Evolutionary conservation across 37 sponge, comb jelly and placozoan genomes (phyloP).

Genomic region (Spongilla lacustris): DNA sequence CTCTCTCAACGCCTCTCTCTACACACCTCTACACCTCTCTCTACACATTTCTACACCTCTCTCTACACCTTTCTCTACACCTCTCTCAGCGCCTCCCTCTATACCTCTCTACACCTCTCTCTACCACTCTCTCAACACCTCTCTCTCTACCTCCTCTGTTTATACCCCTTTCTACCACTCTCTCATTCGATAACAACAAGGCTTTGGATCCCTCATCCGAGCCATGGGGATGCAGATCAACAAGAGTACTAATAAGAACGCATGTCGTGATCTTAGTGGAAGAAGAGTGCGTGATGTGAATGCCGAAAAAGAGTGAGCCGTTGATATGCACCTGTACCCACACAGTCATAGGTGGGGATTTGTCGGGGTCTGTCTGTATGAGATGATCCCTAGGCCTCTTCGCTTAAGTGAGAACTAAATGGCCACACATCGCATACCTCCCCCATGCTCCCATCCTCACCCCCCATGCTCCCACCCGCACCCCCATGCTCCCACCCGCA

Average conservation of each 20-base stretch:
- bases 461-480: not conserved
- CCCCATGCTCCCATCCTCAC: not conserved
- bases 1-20: too few relatives aligned
- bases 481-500: too few relatives aligned
- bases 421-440: too few relatives aligned
- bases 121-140: not conserved
- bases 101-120: not conserved
- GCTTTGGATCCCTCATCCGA: constrained; percentile 97
- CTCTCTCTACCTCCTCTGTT: too few relatives aligned
- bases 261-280: constrained; percentile 96
- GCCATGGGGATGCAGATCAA: constrained; percentile 91
- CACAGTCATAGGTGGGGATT: too few relatives aligned
- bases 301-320: constrained; percentile 86
- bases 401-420: too few relatives aligned
- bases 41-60: not conserved
- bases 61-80: too few relatives aligned
- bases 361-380: too few relatives aligned
- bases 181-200: constrained; percentile 37
- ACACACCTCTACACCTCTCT: not conserved
- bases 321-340: too few relatives aligned
- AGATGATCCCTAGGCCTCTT: too few relatives aligned
- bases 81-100: too few relatives aligned
- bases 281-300: constrained; percentile 92
- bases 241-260: constrained; percentile 86
- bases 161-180: too few relatives aligned